These are phyloP conservation scores for Tetrax tetrax DNA, from an alignment of 2,113 vertebrate genomes.

Conservation along the genomic window DNA sequence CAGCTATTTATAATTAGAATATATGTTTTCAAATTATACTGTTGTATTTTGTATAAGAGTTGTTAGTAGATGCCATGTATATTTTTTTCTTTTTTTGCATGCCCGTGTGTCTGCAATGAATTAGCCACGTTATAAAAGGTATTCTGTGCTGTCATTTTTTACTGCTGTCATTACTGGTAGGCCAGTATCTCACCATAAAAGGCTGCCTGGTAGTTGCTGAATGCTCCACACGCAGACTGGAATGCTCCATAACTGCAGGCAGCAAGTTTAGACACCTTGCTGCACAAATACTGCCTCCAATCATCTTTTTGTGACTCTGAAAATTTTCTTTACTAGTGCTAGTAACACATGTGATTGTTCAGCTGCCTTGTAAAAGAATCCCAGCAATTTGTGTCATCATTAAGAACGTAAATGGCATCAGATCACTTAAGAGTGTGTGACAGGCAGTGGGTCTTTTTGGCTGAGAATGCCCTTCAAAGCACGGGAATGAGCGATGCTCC, in stretches of 20 bases:
- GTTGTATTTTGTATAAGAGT: neutral
- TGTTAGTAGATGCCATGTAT: neutral
- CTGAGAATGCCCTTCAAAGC: neutral
- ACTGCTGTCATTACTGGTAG: neutral
- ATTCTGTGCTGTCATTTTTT: constrained; percentile 28
- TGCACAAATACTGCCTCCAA: constrained; percentile 1
- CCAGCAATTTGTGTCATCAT: neutral
- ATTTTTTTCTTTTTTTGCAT: neutral
- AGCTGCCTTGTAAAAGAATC: neutral
- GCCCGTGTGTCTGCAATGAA: neutral
- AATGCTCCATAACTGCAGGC: constrained; percentile 45
- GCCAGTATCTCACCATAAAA: constrained; percentile 28
- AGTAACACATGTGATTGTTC: neutral
- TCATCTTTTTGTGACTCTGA: neutral
- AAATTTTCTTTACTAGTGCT: neutral
- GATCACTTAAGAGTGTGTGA: neutral
- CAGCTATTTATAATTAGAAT: neutral
- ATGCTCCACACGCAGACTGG: constrained; percentile 25
- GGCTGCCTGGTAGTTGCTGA: neutral
- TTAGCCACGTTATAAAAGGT: neutral
- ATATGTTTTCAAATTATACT: neutral
- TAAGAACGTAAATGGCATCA: neutral
- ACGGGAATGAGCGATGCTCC: neutral
- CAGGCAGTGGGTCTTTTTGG: neutral
- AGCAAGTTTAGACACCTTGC: constrained; percentile 31